Evolutionary conservation across 2,797 vertebrate genomes (phyloP).

Genomic region (Muscicapa striata): DNA sequence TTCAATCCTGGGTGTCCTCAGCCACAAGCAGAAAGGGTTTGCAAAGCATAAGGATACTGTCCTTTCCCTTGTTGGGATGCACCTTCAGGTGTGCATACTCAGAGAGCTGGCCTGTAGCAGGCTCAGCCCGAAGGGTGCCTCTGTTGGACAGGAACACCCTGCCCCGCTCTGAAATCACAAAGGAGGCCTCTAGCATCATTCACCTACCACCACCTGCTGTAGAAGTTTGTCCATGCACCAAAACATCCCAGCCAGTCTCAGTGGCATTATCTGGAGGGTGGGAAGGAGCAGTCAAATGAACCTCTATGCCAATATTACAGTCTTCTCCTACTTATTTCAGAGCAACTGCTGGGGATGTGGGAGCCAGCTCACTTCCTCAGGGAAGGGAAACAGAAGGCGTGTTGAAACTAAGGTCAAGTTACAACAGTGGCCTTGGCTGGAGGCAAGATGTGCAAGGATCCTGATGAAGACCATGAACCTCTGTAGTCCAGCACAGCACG

Average conservation of each 20-base stretch:
- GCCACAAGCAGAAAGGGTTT: background rate
- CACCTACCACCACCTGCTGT: background rate
- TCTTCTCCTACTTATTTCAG: background rate
- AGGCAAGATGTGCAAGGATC: background rate
- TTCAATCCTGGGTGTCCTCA: background rate
- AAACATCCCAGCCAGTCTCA: background rate
- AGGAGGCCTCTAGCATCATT: background rate
- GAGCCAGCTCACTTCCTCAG: background rate
- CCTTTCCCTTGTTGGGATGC: background rate
- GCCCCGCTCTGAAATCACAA: background rate
- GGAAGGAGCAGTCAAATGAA: background rate
- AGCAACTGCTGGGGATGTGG: background rate
- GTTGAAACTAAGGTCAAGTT: background rate
- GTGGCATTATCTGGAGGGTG: background rate
- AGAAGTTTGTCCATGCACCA: background rate
- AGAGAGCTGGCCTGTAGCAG: background rate
- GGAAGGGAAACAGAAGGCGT: background rate
- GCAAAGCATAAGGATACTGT: background rate
- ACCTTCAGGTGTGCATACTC: background rate
- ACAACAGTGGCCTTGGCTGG: background rate
- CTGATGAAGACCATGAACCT: background rate
- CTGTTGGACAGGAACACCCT: fast-evolving
- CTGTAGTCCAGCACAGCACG: background rate
- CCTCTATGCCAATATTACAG: background rate
- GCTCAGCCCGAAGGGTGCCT: background rate